Percentiles rank a stretch among this genome's conserved stretches.
These are phyloP conservation scores for Polyploca ridens DNA, from an alignment of 2,888 invertebrate species.

Conservation along the genomic window DNA sequence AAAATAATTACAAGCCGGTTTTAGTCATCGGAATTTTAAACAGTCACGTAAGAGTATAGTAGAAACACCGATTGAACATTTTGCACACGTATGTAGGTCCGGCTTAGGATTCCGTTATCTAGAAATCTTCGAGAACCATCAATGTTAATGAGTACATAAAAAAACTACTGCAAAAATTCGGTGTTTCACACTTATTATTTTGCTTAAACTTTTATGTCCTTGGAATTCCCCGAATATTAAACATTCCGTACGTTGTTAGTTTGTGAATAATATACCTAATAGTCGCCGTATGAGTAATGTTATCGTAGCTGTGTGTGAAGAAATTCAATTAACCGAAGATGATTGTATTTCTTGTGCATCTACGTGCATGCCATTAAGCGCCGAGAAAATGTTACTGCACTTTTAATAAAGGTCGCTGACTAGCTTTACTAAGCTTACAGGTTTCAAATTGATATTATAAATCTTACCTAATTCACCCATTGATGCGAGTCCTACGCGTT, in stretches of 20 bases:
- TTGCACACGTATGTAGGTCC: conserved; percentile 49
- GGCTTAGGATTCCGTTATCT: conserved; percentile 54
- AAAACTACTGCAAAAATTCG: conserved; percentile 1
- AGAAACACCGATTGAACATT: conserved; percentile 42
- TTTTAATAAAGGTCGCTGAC: conserved; percentile 15
- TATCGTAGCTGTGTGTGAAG: conserved; percentile 38
- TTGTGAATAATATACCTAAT: conserved; percentile 33
- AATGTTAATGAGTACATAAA: conserved; percentile 20
- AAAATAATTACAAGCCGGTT: conserved; percentile 33
- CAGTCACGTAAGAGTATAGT: conserved; percentile 51
- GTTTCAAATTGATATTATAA: conserved; percentile 14
- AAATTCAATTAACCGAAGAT: conserved; percentile 52
- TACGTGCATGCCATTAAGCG: conserved; percentile 32
- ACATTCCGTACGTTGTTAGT: conserved; percentile 29
- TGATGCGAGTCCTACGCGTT: conserved; percentile 38
- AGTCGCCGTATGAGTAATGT: conserved; percentile 45
- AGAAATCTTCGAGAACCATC: conserved; percentile 29
- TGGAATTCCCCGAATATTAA: conserved; percentile 44
- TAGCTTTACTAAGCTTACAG: conserved; percentile 18
- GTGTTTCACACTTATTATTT: conserved; percentile 23
- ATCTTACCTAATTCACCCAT: conserved; percentile 17
- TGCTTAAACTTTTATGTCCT: conserved; percentile 26
- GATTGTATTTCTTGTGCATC: conserved; percentile 47
- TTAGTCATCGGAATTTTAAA: conserved; percentile 48
- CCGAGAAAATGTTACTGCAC: conserved; percentile 20